A percentile compares a stretch with the other conserved stretches of the same genome.
phyloP scores from a whole-genome alignment of 1,140 invertebrate genomes.

The Diuraphis noxia region DNA sequence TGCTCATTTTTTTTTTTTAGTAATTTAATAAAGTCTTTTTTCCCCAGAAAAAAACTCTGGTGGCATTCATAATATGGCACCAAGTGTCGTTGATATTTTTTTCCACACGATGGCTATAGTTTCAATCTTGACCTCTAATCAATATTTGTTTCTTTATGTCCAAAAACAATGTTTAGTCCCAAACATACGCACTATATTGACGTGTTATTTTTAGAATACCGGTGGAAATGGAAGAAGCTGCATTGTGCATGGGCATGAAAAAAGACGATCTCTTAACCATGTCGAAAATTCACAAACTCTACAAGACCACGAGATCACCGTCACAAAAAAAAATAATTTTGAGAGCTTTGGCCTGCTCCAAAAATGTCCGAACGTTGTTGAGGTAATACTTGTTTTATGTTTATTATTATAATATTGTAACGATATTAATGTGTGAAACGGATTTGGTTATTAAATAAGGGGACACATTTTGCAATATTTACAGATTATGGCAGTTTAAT shows the following conservation, averaged over 20 bases:
- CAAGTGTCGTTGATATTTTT: no score
- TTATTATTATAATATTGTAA: no score
- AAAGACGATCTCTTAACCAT: neutral
- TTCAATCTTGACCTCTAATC: neutral
- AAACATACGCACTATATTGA: neutral
- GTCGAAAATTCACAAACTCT: neutral
- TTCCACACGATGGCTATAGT: neutral
- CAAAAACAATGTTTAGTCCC: neutral
- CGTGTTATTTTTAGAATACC: neutral
- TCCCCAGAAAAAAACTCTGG: neutral
- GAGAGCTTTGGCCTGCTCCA: neutral
- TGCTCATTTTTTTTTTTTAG: neutral
- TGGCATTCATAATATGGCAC: neutral
- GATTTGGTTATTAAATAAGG: neutral
- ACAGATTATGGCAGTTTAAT: neutral
- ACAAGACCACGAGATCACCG: neutral
- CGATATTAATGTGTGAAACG: neutral
- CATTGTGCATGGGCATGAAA: neutral
- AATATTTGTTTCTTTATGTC: neutral
- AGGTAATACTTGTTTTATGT: neutral
- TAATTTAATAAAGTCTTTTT: neutral
- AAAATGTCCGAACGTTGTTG: neutral
- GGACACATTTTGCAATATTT: neutral
- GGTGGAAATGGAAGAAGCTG: slow-evolving; percentile 6
- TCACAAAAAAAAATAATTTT: neutral